Evolutionary conservation across 1,140 invertebrate species (phyloP), one percentile per base, ranked within the genome.

Genomic region (Condylostylus longicornis): DNA sequence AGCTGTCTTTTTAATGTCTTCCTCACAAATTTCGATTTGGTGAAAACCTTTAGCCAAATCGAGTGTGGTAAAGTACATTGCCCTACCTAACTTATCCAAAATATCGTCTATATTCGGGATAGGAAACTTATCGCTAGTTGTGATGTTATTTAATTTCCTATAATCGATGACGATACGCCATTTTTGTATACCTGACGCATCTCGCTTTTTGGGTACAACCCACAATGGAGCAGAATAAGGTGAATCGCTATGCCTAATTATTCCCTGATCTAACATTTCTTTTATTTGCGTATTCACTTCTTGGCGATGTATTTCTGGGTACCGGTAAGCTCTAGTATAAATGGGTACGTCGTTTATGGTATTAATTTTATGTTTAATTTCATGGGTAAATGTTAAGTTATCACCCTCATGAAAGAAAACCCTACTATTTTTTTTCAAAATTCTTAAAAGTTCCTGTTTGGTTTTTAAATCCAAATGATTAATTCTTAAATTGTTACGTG

Each of bases 31-130:
- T 18, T 30, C 17, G 27, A 47, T 47, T 35, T 49, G 41, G 48
- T 59, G 63, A 50, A 66, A 71, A 5, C 68, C 69, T 34, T 48
- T 55, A 1, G 44, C 44, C 5, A 47, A 25, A 37, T 47, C 43
- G 20, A 45, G 29, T 12, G 42, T 44, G 18, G 45, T 37, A 38
- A 49, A 44, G 33, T 49, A 44, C 22, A 29, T 27, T 5, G 30
- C 31, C 35, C 22, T 25, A 15, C 39, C 35, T 23, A 49, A 37
- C 29, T 42, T 44, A 17, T 42, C 38, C 9, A 48, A 29, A 21
- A 42, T 40, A 15, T 37, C 33, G 7, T 42, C 33, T 18, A 50
- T 46, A 41, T 45, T 46, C 6, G 42, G 40, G 12, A 46, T 41
- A 13, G 46, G 41, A 34, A 41, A 45, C 15, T 38, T 41, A 33